Evolutionary conservation across 2,113 vertebrate genomes (phyloP).

Genomic region (Mastomys natalensis): DNA sequence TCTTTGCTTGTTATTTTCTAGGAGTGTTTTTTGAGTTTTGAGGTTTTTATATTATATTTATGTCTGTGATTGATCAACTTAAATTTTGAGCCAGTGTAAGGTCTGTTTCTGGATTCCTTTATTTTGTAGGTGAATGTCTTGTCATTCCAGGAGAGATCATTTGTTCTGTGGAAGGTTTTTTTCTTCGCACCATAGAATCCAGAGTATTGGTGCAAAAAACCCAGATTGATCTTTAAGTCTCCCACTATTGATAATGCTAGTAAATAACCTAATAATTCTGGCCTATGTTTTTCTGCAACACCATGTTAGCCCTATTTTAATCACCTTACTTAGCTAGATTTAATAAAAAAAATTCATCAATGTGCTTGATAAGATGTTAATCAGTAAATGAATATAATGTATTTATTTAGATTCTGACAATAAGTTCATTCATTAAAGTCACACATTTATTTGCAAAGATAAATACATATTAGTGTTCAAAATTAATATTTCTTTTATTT

Average conservation of each 20-base stretch:
- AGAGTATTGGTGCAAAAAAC: not conserved
- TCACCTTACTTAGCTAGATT: not conserved
- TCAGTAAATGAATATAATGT: not conserved
- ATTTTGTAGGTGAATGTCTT: not conserved
- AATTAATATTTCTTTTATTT: not conserved
- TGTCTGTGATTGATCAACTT: not conserved
- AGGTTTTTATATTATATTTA: not conserved
- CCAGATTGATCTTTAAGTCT: not conserved
- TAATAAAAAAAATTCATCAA: not conserved
- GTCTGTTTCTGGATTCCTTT: not conserved
- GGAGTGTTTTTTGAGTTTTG: not conserved
- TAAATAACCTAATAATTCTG: not conserved
- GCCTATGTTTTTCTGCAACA: not conserved
- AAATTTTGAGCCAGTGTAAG: not conserved
- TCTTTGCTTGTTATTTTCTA: not conserved
- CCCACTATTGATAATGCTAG: not conserved
- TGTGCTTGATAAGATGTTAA: not conserved
- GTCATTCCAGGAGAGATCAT: not conserved
- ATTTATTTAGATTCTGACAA: constrained; percentile 8
- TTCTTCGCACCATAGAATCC: not conserved
- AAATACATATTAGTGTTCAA: not conserved
- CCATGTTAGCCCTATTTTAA: not conserved
- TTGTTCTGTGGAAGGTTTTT: not conserved
- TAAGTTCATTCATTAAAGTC: not conserved
- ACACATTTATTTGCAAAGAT: not conserved